These are phyloP conservation scores for Prunella strophiata DNA, from an alignment of 2,797 vertebrate species.

Conservation along the genomic window DNA sequence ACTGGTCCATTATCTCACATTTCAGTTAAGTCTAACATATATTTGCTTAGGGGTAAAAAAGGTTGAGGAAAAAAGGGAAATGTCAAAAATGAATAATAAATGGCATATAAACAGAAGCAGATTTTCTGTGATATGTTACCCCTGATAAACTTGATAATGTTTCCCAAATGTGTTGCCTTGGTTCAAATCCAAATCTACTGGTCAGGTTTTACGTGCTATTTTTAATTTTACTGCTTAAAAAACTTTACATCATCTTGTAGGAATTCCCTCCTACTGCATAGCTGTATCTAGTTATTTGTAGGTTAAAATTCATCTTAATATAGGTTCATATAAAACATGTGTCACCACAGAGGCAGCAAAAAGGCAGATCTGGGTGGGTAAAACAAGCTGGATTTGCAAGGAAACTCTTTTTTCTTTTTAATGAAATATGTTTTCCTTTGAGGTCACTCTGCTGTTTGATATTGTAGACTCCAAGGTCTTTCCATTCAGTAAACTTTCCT, in stretches of 20 bases:
- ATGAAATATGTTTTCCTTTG: constrained; percentile 67
- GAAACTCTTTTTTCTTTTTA: constrained; percentile 70
- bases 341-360: constrained; percentile 75
- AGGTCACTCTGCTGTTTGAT: constrained; percentile 63
- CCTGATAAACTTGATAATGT: constrained; percentile 80
- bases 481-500: constrained; percentile 62
- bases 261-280: constrained; percentile 86
- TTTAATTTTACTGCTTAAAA: constrained; percentile 85
- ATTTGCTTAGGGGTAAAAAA: constrained; percentile 76
- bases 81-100: constrained; percentile 82
- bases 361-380: constrained; percentile 67
- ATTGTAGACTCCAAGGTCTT: constrained; percentile 67
- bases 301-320: constrained; percentile 96
- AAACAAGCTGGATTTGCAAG: constrained; percentile 65
- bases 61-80: constrained; percentile 78
- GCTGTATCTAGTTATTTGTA: constrained; percentile 96
- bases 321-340: constrained; percentile 96
- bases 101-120: constrained; percentile 82
- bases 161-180: constrained; percentile 83
- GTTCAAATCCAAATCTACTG: constrained; percentile 75
- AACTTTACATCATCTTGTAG: constrained; percentile 82
- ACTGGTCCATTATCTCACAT: constrained; percentile 68
- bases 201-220: constrained; percentile 78
- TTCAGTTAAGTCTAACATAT: constrained; percentile 74
- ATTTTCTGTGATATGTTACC: constrained; percentile 80